phyloP scores from a whole-genome alignment of 2,113 vertebrate genomes.

The Parus major region DNA sequence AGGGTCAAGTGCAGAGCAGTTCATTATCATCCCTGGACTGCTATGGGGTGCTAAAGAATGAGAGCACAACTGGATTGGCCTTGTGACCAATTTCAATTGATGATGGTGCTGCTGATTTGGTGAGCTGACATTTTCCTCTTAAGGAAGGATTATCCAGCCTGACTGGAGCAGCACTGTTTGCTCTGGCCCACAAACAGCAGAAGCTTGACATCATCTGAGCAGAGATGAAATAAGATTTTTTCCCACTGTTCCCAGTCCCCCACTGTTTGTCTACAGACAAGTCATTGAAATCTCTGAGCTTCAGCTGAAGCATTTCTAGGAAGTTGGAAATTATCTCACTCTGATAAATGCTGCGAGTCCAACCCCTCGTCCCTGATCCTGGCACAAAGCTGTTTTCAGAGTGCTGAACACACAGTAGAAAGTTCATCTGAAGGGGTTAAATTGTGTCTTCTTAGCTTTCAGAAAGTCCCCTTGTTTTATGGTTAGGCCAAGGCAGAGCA shows the following conservation, averaged over 20 bases:
- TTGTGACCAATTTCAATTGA: background rate
- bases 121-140: constrained; percentile 5
- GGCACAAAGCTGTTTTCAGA: background rate
- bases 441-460: background rate
- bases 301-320: background rate
- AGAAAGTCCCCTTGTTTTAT: background rate
- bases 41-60: background rate
- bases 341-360: background rate
- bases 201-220: background rate
- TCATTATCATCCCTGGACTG: background rate
- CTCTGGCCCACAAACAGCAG: background rate
- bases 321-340: background rate
- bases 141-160: background rate
- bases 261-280: background rate
- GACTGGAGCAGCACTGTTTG: background rate
- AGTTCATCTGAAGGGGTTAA: background rate
- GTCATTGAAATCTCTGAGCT: background rate
- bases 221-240: background rate
- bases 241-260: background rate
- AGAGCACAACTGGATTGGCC: background rate
- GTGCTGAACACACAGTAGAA: background rate
- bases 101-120: background rate
- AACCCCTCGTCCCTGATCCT: background rate
- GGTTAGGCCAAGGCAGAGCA: background rate
- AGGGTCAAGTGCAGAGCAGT: background rate